These are phyloP conservation scores for Melanotaenia trifasciata DNA, from an alignment of 2,797 vertebrate genomes.

Conservation along the genomic window DNA sequence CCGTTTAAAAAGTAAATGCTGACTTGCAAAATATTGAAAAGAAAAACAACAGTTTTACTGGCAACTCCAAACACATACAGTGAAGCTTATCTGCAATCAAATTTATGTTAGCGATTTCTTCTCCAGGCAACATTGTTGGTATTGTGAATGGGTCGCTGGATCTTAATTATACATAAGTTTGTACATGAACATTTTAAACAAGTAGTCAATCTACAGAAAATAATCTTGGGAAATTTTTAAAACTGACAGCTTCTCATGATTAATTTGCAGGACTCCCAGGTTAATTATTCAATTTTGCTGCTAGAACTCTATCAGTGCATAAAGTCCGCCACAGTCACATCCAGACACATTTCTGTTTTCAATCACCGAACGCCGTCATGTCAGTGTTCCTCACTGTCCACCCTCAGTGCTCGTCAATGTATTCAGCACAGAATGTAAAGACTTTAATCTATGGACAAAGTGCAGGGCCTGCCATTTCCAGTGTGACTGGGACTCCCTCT, in stretches of 20 bases:
- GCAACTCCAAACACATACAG: too few relatives aligned
- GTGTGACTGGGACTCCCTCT: slow-evolving; percentile 49
- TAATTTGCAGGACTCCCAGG: not conserved
- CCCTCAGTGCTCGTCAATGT: not conserved
- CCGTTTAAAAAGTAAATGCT: too few relatives aligned
- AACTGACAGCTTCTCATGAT: not conserved
- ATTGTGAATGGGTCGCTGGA: too few relatives aligned
- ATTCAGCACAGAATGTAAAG: slow-evolving; percentile 23
- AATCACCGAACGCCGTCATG: slow-evolving; percentile 16
- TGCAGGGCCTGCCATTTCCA: slow-evolving; percentile 46
- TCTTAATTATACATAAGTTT: too few relatives aligned
- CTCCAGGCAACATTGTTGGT: too few relatives aligned
- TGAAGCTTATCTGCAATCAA: too few relatives aligned
- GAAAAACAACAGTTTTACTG: too few relatives aligned
- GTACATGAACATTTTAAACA: too few relatives aligned
- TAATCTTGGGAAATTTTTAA: not conserved
- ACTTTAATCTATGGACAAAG: slow-evolving; percentile 42
- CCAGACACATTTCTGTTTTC: slow-evolving; percentile 20
- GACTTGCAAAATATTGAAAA: too few relatives aligned
- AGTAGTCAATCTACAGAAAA: not conserved
- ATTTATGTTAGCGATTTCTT: too few relatives aligned
- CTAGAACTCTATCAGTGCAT: not conserved
- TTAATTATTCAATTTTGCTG: not conserved
- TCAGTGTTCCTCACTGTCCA: not conserved
- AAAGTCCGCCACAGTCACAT: not conserved